phyloP scores from a whole-genome alignment of 2,888 invertebrate species.

The Drosophila gaucha region DNA sequence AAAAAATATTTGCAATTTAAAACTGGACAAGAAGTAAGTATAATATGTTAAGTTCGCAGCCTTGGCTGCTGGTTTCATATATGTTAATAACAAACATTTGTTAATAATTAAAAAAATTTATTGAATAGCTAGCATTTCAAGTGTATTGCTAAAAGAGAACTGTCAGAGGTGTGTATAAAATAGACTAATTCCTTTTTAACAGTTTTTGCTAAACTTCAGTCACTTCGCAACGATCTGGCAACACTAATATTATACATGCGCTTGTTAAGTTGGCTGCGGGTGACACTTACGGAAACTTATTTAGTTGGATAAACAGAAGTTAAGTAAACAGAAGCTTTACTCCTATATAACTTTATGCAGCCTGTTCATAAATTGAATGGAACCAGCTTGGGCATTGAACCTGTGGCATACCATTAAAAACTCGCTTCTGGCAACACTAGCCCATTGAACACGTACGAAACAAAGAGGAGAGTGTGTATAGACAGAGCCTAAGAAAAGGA shows the following conservation, averaged over 20 bases:
- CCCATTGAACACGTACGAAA: constrained; percentile 75
- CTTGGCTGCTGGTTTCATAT: no score
- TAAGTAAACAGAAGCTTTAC: background rate
- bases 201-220: no score
- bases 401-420: constrained; percentile 1
- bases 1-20: constrained; percentile 15
- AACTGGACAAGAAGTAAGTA: background rate
- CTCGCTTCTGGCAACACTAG: constrained; percentile 46
- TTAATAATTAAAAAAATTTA: background rate
- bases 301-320: no score
- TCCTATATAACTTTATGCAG: background rate
- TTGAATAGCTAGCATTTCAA: constrained; percentile 33
- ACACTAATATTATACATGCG: constrained; percentile 1
- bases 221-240: constrained; percentile 4
- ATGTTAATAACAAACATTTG: constrained; percentile 18
- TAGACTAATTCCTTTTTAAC: no score
- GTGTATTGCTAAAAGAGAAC: constrained; percentile 27
- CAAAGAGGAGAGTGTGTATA: constrained; percentile 22
- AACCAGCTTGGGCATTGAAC: constrained; percentile 61
- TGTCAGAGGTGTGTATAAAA: no score
- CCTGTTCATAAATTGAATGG: constrained; percentile 7
- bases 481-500: constrained; percentile 7
- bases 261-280: constrained; percentile 14
- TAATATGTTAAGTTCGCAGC: background rate
- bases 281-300: background rate